A percentile compares a stretch with the other conserved stretches of the same genome.
phyloP scores from a whole-genome alignment of 2,888 invertebrate species.

The Acleris cristana region DNA sequence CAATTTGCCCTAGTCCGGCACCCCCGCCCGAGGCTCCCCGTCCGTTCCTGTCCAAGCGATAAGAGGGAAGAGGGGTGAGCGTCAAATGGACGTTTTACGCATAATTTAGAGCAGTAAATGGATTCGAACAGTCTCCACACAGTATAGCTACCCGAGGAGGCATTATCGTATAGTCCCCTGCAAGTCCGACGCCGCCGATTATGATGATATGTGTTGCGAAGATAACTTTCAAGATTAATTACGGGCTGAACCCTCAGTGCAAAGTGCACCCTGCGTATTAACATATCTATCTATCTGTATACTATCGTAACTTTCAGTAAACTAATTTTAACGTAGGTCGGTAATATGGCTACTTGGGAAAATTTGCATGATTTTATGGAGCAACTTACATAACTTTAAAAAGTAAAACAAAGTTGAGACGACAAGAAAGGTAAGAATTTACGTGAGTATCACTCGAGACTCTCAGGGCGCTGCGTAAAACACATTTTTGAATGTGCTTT shows the following conservation, averaged over 20 bases:
- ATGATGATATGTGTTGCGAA: slow-evolving; percentile 32
- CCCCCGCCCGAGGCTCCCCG: slow-evolving; percentile 79
- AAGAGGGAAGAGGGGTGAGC: slow-evolving; percentile 83
- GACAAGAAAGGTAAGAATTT: slow-evolving; percentile 33
- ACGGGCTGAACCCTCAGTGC: slow-evolving; percentile 11
- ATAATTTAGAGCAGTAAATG: slow-evolving; percentile 85
- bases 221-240: slow-evolving; percentile 26
- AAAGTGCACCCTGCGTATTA: slow-evolving; percentile 7
- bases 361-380: slow-evolving; percentile 35
- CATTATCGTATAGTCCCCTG: slow-evolving; percentile 51
- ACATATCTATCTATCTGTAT: background rate
- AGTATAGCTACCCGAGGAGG: slow-evolving; percentile 69
- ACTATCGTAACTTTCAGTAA: too few relatives aligned
- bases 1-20: slow-evolving; percentile 83
- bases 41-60: slow-evolving; percentile 82
- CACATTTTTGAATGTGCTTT: slow-evolving; percentile 22
- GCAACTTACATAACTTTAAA: slow-evolving; percentile 35
- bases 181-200: slow-evolving; percentile 31
- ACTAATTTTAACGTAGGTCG: slow-evolving; percentile 5
- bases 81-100: slow-evolving; percentile 85
- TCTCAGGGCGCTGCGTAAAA: slow-evolving; percentile 22
- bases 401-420: slow-evolving; percentile 31
- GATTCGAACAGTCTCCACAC: slow-evolving; percentile 81
- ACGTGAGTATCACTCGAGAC: slow-evolving; percentile 22
- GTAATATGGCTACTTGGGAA: slow-evolving; percentile 27